Evolutionary conservation across 2,113 vertebrate genomes (phyloP).

Genomic region (Tauraco erythrolophus): DNA sequence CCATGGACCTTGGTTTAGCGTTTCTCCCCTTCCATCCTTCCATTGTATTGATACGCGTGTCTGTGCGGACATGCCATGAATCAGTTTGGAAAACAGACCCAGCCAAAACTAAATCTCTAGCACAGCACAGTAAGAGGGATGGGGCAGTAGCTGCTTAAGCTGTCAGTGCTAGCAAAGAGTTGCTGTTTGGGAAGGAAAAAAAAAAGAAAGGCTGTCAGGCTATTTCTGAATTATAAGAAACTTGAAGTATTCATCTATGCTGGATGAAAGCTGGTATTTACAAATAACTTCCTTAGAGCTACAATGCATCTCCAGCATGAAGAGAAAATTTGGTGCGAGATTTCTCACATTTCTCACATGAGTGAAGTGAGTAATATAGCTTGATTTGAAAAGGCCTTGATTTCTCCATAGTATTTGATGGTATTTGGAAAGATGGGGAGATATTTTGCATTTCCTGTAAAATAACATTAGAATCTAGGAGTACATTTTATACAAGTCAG

Average conservation of each 20-base stretch:
- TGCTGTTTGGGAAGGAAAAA: not conserved
- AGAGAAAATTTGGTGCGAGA: not conserved
- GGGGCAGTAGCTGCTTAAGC: not conserved
- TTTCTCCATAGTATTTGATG: not conserved
- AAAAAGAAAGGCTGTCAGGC: not conserved
- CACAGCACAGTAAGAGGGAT: not conserved
- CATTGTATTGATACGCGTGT: rapidly evolving
- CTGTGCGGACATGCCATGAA: not conserved
- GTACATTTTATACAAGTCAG: not conserved
- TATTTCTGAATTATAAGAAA: not conserved
- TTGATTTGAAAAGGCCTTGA: not conserved
- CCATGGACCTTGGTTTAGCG: rapidly evolving
- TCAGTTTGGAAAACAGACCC: not conserved
- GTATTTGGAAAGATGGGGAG: not conserved
- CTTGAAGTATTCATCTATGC: not conserved
- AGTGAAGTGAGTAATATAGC: not conserved
- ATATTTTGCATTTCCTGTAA: not conserved
- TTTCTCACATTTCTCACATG: not conserved
- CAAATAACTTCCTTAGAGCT: not conserved
- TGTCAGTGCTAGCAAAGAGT: not conserved
- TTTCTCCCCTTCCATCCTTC: not conserved
- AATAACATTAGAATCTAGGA: not conserved
- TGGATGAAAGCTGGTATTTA: not conserved
- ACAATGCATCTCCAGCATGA: not conserved
- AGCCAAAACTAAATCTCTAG: not conserved